Conservation (phyloP, 2,797 vertebrate genomes). For the Odontamblyopus rebecca region DNA sequence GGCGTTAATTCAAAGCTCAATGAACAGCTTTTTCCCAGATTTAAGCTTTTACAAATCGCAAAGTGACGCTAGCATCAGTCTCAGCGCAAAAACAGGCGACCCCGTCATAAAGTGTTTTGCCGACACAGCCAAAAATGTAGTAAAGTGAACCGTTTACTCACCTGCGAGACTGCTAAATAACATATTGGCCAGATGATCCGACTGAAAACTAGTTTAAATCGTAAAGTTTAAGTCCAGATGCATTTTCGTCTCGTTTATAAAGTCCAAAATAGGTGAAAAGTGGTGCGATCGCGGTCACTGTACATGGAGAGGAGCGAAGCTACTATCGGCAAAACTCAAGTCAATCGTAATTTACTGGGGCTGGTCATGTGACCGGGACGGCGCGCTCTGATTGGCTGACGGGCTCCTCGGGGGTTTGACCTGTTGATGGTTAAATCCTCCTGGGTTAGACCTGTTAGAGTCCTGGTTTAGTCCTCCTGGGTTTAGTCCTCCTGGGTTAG, state of each 20-base stretch:
- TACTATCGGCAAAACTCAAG: constrained; percentile 44
- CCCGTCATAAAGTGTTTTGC: constrained; percentile 49
- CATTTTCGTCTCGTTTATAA: constrained; percentile 11
- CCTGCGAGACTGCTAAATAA: constrained; percentile 53
- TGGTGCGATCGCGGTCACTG: constrained; percentile 33
- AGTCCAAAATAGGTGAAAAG: constrained; percentile 10
- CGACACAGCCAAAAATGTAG: constrained; percentile 35
- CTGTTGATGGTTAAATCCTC: constrained; percentile 6
- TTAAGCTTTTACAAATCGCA: background rate
- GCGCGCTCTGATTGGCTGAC: constrained; percentile 43
- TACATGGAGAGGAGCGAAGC: constrained; percentile 31
- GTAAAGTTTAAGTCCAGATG: background rate
- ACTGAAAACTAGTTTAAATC: constrained; percentile 8
- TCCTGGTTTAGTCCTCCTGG: background rate
- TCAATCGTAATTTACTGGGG: constrained; percentile 60
- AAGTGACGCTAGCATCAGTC: constrained; percentile 43
- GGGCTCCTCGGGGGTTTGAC: background rate
- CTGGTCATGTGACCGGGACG: constrained; percentile 47
- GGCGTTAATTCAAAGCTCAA: background rate
- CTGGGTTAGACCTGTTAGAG: background rate
- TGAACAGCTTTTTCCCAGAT: background rate
- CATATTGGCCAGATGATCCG: constrained; percentile 50
- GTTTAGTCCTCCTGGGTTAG: background rate
- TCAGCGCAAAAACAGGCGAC: constrained; percentile 18
- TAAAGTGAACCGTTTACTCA: constrained; percentile 46